Evolutionary conservation across 1,140 invertebrate genomes (phyloP).

Genomic region (Diorhabda sublineata): DNA sequence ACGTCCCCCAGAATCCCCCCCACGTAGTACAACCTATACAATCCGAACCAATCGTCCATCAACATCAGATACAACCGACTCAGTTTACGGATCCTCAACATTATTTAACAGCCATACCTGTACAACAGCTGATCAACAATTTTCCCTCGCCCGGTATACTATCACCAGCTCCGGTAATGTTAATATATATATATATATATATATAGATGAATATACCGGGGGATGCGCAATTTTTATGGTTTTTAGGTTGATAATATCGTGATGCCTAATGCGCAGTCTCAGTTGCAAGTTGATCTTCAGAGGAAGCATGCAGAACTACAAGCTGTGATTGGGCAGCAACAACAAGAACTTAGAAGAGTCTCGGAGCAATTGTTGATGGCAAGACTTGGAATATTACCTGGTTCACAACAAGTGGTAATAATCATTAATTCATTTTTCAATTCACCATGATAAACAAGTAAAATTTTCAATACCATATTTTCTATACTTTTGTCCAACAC

Average conservation of each 20-base stretch:
- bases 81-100: constrained; percentile 55
- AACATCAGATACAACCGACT: constrained; percentile 13
- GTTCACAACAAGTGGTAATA: constrained; percentile 50
- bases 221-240: neutral
- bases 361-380: constrained; percentile 82
- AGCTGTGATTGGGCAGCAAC: constrained; percentile 77
- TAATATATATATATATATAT: neutral
- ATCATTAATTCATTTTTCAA: too few species aligned
- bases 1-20: constrained; percentile 4
- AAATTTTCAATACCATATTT: too few species aligned
- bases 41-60: neutral
- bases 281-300: constrained; percentile 68
- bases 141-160: constrained; percentile 43
- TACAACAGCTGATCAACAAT: constrained; percentile 54
- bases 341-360: constrained; percentile 77
- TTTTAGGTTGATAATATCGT: constrained; percentile 42
- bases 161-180: constrained; percentile 43
- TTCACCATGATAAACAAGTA: too few species aligned
- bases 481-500: too few species aligned
- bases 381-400: constrained; percentile 69
- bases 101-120: constrained; percentile 59
- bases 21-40: constrained; percentile 15
- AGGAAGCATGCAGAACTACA: constrained; percentile 81
- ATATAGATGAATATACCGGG: neutral
- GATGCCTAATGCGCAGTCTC: constrained; percentile 58